Evolutionary conservation across 2,113 vertebrate genomes (phyloP).

Genomic region (Vimba vimba): DNA sequence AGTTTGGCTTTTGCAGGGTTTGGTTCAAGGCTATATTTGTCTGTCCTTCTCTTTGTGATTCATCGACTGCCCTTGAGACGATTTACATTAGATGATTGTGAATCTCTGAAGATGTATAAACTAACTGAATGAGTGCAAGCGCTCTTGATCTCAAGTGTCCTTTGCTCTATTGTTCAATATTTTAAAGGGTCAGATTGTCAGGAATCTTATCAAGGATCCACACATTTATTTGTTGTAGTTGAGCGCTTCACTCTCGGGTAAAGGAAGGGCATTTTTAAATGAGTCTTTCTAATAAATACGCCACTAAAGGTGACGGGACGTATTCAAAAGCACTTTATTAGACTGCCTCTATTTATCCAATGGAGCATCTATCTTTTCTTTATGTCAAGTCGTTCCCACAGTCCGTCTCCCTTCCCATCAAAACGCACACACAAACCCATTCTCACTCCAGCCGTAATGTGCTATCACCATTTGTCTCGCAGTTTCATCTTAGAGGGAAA

Average conservation of each 20-base stretch:
- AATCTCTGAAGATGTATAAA: background rate
- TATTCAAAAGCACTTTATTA: background rate
- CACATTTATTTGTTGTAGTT: background rate
- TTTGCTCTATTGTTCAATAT: background rate
- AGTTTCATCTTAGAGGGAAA: conserved; percentile 7
- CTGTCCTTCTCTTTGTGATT: background rate
- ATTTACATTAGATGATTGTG: background rate
- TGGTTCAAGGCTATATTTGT: conserved; percentile 12
- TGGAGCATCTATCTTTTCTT: background rate
- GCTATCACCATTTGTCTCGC: background rate
- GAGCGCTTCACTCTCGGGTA: background rate
- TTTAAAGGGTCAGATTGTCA: background rate
- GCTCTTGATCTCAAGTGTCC: background rate
- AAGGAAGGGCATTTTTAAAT: background rate
- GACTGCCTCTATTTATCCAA: background rate
- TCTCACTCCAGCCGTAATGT: background rate
- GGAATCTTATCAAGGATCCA: background rate
- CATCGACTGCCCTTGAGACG: conserved; percentile 27
- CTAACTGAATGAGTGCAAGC: background rate
- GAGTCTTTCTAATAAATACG: background rate
- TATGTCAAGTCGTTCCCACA: background rate
- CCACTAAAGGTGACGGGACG: background rate
- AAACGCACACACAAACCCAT: conserved; percentile 12
- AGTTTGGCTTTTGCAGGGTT: background rate
- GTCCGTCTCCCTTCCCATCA: conserved; percentile 46